Conservation (phyloP, 2,113 vertebrate species). For the Telmatochromis sp. region DNA sequence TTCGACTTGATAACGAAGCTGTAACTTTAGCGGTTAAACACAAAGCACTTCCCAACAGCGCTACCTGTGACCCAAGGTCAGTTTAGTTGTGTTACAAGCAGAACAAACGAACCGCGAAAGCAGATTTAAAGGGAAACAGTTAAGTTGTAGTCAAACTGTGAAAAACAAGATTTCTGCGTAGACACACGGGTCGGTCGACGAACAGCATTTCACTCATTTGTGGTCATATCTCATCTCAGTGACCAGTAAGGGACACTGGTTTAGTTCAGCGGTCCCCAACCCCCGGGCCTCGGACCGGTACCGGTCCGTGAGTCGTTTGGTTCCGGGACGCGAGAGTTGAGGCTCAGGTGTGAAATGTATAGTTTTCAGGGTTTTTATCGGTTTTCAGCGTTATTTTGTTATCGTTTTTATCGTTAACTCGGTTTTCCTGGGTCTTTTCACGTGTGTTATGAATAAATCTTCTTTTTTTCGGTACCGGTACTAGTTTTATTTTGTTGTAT, state of each 20-base stretch:
- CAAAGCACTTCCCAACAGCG: neutral
- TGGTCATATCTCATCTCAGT: neutral
- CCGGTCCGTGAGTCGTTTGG: too few relatives aligned
- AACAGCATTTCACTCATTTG: neutral
- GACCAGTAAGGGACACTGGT: neutral
- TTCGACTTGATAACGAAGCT: neutral
- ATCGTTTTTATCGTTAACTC: too few relatives aligned
- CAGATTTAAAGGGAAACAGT: neutral
- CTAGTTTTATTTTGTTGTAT: too few relatives aligned
- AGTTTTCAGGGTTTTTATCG: too few relatives aligned
- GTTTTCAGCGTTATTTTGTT: too few relatives aligned
- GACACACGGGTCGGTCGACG: neutral
- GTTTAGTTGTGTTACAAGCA: neutral
- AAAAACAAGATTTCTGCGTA: neutral
- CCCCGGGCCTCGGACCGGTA: too few relatives aligned
- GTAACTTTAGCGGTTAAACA: neutral
- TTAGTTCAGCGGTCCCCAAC: too few relatives aligned
- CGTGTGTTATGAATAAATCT: too few relatives aligned
- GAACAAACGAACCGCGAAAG: neutral
- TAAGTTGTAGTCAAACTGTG: neutral
- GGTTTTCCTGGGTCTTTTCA: too few relatives aligned
- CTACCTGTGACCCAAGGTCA: constrained; percentile 7
- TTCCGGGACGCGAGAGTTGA: too few relatives aligned
- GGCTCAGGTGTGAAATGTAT: too few relatives aligned
- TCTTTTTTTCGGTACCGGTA: too few relatives aligned